Conservation (phyloP, 2,888 invertebrate species). For the Pseudeuparius sepicola region DNA sequence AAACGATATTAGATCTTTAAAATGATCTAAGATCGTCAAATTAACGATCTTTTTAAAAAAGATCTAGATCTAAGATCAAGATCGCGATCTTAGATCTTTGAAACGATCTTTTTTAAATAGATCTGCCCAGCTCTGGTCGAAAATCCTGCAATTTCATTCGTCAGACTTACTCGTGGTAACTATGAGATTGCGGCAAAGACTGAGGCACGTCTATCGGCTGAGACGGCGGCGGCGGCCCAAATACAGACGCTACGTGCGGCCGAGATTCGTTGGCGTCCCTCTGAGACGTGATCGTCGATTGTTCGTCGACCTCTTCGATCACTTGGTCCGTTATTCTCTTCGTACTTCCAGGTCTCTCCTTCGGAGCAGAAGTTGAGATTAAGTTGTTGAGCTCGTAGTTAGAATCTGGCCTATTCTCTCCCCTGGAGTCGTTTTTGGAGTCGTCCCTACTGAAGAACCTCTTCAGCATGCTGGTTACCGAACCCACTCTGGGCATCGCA, state of each 20-base stretch:
- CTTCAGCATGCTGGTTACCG: constrained; percentile 69
- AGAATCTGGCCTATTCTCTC: constrained; percentile 22
- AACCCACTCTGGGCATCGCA: constrained; percentile 59
- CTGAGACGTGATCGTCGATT: constrained; percentile 68
- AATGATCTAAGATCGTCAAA: too few relatives aligned
- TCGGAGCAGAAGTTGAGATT: constrained; percentile 31
- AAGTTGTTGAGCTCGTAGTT: constrained; percentile 25
- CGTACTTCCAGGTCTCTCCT: constrained; percentile 37
- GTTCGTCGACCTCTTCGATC: constrained; percentile 72
- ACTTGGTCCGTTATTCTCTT: constrained; percentile 62
- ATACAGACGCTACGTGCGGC: constrained; percentile 55
- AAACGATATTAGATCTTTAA: too few relatives aligned
- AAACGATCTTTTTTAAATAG: too few relatives aligned
- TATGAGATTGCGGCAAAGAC: constrained; percentile 41
- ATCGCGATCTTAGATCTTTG: too few relatives aligned
- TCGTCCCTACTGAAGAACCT: constrained; percentile 70
- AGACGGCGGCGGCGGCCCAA: constrained; percentile 39
- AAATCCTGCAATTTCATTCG: too few relatives aligned
- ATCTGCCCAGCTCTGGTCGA: too few relatives aligned
- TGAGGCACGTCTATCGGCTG: constrained; percentile 44
- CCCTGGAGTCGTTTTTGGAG: constrained; percentile 37
- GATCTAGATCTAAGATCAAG: too few relatives aligned
- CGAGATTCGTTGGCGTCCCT: constrained; percentile 45
- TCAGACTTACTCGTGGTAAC: constrained; percentile 25
- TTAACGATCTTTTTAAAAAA: too few relatives aligned